phyloP scores from a whole-genome alignment of 2,113 vertebrate species.

The Hylia prasina region DNA sequence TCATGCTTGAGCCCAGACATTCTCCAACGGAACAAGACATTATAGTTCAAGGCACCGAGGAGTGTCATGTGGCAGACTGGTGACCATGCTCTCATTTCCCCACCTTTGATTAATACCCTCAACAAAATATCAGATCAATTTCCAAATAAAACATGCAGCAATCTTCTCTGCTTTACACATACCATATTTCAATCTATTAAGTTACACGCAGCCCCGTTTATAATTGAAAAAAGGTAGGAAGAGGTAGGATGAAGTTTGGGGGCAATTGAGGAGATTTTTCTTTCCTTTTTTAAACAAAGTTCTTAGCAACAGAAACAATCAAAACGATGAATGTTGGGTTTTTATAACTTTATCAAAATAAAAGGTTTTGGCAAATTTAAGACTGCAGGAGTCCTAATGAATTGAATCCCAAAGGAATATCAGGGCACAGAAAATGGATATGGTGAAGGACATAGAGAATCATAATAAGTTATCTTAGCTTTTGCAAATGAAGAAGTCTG shows the following conservation, averaged over 20 bases:
- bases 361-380: not conserved
- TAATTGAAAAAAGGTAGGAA: not conserved
- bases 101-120: not conserved
- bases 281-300: not conserved
- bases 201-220: not conserved
- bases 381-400: not conserved
- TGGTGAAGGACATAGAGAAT: not conserved
- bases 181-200: not conserved
- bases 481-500: not conserved
- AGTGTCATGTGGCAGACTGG: not conserved
- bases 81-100: too few species aligned
- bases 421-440: not conserved
- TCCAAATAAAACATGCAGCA: not conserved
- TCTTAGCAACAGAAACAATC: not conserved
- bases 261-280: not conserved
- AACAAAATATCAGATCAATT: not conserved
- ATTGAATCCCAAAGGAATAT: not conserved
- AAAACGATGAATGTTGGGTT: accelerated
- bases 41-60: not conserved
- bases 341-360: not conserved
- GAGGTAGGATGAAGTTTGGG: not conserved
- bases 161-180: not conserved
- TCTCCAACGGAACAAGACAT: accelerated
- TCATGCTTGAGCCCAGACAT: not conserved
- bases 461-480: accelerated